Percentiles rank a stretch among this genome's conserved stretches.
Conservation (phyloP, 2,113 vertebrate genomes). For the Semicossyphus pulcher region DNA sequence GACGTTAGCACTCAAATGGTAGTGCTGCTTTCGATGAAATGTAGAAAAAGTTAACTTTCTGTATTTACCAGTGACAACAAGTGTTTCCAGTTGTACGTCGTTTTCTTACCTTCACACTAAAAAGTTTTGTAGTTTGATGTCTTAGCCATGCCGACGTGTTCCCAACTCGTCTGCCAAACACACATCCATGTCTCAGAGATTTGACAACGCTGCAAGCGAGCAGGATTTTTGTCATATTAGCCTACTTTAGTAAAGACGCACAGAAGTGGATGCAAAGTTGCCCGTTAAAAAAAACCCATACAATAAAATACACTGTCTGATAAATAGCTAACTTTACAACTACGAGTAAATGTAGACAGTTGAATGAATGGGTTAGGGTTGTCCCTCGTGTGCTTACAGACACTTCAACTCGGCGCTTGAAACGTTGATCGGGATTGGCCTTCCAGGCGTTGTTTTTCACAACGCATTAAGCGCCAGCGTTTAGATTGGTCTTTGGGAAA, state of each 20-base stretch:
- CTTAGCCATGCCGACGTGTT: slow-evolving; percentile 71
- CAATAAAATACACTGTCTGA: not conserved
- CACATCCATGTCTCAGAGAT: slow-evolving; percentile 81
- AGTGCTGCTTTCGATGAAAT: no score
- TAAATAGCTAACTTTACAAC: not conserved
- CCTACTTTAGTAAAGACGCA: not conserved
- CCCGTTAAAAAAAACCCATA: not conserved
- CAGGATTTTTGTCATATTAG: slow-evolving; percentile 89
- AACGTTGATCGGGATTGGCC: slow-evolving; percentile 24
- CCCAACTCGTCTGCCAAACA: slow-evolving; percentile 69
- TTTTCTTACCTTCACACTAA: slow-evolving; percentile 89
- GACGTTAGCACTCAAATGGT: not conserved
- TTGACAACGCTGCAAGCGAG: slow-evolving; percentile 85
- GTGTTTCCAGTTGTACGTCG: accelerated
- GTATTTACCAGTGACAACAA: not conserved
- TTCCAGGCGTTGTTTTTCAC: slow-evolving; percentile 18
- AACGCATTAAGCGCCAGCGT: not conserved
- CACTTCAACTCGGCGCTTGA: not conserved
- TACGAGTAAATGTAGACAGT: not conserved
- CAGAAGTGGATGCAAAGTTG: not conserved
- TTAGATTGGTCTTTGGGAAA: slow-evolving; percentile 23
- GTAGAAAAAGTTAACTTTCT: not conserved
- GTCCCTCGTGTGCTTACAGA: not conserved
- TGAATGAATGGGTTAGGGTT: not conserved
- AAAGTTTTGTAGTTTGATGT: slow-evolving; percentile 72